Conservation (phyloP, 1,140 invertebrate species). For the Melipona quadrifasciata region DNA sequence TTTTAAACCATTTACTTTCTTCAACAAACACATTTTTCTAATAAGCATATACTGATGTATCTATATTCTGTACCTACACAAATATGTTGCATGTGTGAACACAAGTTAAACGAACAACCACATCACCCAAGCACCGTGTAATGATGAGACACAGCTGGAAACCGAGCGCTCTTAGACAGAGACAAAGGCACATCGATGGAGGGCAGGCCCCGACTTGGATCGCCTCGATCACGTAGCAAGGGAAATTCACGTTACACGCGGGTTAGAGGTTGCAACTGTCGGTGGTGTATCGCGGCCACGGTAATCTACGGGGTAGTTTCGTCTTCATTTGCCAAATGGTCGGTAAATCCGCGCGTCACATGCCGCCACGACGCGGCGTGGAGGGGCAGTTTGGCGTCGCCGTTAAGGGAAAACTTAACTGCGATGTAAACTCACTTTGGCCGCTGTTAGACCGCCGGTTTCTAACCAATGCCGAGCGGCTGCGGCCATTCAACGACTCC, state of each 20-base stretch:
- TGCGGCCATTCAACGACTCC: slow-evolving; percentile 58
- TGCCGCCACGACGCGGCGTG: slow-evolving; percentile 38
- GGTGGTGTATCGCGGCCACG: slow-evolving; percentile 38
- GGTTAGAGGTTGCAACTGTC: slow-evolving; percentile 26
- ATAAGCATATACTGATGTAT: too few relatives aligned
- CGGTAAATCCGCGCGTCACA: slow-evolving; percentile 66
- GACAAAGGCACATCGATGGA: neutral
- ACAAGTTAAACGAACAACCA: neutral
- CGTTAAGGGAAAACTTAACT: slow-evolving; percentile 69
- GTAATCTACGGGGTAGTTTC: slow-evolving; percentile 72
- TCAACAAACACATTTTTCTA: too few relatives aligned
- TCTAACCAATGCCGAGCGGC: slow-evolving; percentile 56
- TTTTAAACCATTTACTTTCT: too few relatives aligned
- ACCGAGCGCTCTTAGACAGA: neutral
- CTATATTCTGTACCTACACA: too few relatives aligned
- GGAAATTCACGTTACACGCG: neutral
- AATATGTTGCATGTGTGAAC: too few relatives aligned
- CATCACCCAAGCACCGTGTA: neutral
- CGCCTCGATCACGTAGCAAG: slow-evolving; percentile 20
- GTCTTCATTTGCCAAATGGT: slow-evolving; percentile 74
- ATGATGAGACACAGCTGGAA: neutral
- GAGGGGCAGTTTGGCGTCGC: slow-evolving; percentile 54
- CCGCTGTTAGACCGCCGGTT: slow-evolving; percentile 37
- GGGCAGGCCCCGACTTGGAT: neutral
- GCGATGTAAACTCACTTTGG: slow-evolving; percentile 68